Conservation (phyloP, 2,888 invertebrate genomes). For the Sipha maydis region DNA sequence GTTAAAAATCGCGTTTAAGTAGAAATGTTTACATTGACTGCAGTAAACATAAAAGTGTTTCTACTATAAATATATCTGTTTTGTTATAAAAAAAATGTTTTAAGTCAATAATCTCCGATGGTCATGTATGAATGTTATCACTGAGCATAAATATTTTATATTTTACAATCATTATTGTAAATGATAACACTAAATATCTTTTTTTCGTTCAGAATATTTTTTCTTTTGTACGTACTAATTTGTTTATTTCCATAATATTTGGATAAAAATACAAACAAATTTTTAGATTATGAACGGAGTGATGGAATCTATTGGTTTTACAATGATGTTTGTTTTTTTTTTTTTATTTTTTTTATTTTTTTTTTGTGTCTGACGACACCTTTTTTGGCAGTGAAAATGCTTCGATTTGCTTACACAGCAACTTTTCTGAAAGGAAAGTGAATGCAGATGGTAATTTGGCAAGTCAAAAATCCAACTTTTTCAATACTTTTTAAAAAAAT, state of each 20-base stretch:
- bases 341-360: no score
- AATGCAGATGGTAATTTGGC: no score
- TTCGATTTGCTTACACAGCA: no score
- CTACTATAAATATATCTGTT: neutral
- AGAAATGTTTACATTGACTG: neutral
- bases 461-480: no score
- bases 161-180: neutral
- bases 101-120: neutral
- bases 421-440: no score
- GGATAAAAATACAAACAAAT: constrained; percentile 20
- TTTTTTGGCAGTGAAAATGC: no score
- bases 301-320: no score
- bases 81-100: neutral
- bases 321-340: no score
- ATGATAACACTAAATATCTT: neutral
- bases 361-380: no score
- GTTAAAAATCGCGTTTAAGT: constrained; percentile 9
- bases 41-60: neutral
- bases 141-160: neutral
- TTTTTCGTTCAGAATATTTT: constrained; percentile 5
- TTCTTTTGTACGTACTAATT: neutral
- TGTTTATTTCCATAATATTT: constrained; percentile 22
- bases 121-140: neutral
- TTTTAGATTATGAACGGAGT: no score
- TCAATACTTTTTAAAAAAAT: no score